Evolutionary conservation across 2,888 invertebrate genomes (phyloP).

Genomic region (Metacarcinus magister): DNA sequence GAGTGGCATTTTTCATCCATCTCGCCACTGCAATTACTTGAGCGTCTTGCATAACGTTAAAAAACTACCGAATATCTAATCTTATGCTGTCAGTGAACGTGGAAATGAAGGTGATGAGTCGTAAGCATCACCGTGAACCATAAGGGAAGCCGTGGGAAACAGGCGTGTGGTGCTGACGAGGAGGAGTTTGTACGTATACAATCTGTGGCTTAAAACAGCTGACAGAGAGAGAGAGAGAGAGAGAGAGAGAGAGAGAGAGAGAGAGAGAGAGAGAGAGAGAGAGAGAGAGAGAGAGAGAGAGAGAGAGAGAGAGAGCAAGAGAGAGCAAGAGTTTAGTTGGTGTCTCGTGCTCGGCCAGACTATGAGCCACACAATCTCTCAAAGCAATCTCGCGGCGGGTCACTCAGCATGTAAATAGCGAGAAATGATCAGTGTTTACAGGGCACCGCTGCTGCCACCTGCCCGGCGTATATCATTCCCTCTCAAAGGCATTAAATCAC

Average conservation of each 20-base stretch:
- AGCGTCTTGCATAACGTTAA: neutral
- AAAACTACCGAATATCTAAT: neutral
- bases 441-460: constrained; percentile 54
- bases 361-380: neutral
- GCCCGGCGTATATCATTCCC: constrained; percentile 52
- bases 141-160: neutral
- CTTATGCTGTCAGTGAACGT: neutral
- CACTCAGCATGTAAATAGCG: constrained; percentile 65
- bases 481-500: constrained; percentile 67
- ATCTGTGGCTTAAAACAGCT: too few relatives aligned
- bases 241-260: neutral
- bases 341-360: neutral
- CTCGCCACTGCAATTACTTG: neutral
- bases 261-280: neutral
- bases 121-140: neutral
- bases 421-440: constrained; percentile 28
- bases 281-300: too few relatives aligned
- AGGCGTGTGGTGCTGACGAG: too few relatives aligned
- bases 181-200: too few relatives aligned
- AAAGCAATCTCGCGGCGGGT: neutral
- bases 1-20: neutral
- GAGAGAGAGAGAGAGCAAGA: neutral
- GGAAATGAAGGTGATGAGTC: neutral
- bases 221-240: neutral
- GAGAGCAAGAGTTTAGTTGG: neutral